phyloP scores from a whole-genome alignment of 2,888 invertebrate species.

The Hedychridium roseum region DNA sequence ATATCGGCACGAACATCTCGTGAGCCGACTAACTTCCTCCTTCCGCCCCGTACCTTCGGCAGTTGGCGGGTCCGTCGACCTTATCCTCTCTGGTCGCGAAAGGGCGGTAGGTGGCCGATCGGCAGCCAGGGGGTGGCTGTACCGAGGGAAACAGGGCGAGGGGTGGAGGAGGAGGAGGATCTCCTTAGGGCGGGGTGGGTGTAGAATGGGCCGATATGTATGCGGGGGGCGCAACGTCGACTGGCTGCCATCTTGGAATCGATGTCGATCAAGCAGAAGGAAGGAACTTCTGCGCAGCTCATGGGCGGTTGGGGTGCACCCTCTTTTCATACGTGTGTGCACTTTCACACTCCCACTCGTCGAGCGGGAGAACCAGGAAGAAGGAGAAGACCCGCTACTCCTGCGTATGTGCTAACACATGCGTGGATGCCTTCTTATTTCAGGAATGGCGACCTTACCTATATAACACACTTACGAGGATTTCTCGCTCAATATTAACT shows the following conservation, averaged over 20 bases:
- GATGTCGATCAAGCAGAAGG: conserved; percentile 60
- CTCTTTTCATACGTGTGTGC: conserved; percentile 33
- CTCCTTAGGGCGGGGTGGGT: conserved; percentile 36
- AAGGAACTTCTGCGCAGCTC: conserved; percentile 57
- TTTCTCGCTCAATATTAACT: no score
- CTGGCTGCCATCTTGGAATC: conserved; percentile 59
- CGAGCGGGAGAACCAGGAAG: no score
- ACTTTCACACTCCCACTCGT: no score
- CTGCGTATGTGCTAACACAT: no score
- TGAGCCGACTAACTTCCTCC: conserved; percentile 38
- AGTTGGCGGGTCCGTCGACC: conserved; percentile 1
- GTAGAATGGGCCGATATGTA: conserved; percentile 53
- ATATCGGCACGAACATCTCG: conserved; percentile 52
- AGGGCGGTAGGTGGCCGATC: no score
- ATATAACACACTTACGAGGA: no score
- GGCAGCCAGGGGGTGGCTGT: no score
- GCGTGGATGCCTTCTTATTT: no score
- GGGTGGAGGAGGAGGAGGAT: conserved; percentile 13
- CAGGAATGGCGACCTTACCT: no score
- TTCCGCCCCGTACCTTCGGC: conserved; percentile 25
- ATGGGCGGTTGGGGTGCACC: conserved; percentile 39
- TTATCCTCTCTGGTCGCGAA: conserved; percentile 1
- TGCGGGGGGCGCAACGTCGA: conserved; percentile 50
- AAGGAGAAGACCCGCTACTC: no score
- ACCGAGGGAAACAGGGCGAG: conserved; percentile 1